Conservation (phyloP, 92 coral and sea anemone species). For the Heteractis magnifica region DNA sequence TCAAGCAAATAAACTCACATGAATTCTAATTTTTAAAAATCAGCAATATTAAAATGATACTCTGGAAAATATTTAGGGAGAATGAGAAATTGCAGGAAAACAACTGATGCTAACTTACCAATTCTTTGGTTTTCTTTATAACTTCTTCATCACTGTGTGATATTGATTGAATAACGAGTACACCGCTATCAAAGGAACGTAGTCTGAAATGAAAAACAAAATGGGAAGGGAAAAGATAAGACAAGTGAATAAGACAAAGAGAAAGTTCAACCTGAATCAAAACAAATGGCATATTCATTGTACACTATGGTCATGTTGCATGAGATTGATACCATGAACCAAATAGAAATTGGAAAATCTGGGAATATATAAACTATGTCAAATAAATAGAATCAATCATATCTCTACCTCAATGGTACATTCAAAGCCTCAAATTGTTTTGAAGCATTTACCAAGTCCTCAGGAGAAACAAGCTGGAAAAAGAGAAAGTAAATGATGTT, state of each 20-base stretch:
- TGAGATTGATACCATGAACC: too few relatives aligned
- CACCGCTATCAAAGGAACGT: slow-evolving; percentile 95
- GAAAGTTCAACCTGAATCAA: too few relatives aligned
- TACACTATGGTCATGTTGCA: too few relatives aligned
- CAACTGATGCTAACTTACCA: slow-evolving; percentile 38
- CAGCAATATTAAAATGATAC: too few relatives aligned
- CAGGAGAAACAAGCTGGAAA: slow-evolving; percentile 94
- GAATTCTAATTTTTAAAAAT: too few relatives aligned
- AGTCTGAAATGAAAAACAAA: slow-evolving; percentile 46
- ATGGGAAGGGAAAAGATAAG: not conserved
- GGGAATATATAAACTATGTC: not conserved
- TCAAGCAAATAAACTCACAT: not conserved
- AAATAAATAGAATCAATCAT: not conserved
- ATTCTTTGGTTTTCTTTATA: slow-evolving; percentile 67
- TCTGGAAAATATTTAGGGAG: too few relatives aligned
- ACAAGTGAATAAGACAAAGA: too few relatives aligned
- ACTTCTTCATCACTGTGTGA: slow-evolving; percentile 96
- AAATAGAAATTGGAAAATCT: too few relatives aligned
- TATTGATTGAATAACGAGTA: slow-evolving; percentile 84
- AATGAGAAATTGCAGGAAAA: not conserved
- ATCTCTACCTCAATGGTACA: slow-evolving; percentile 73
- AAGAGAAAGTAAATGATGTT: too few relatives aligned
- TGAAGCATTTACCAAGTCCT: slow-evolving; percentile 93
- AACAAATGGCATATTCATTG: too few relatives aligned
- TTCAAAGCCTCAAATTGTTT: slow-evolving; percentile 70